Evolutionary conservation across 2,797 vertebrate species (phyloP).

Genomic region (Thalassophryne amazonica): DNA sequence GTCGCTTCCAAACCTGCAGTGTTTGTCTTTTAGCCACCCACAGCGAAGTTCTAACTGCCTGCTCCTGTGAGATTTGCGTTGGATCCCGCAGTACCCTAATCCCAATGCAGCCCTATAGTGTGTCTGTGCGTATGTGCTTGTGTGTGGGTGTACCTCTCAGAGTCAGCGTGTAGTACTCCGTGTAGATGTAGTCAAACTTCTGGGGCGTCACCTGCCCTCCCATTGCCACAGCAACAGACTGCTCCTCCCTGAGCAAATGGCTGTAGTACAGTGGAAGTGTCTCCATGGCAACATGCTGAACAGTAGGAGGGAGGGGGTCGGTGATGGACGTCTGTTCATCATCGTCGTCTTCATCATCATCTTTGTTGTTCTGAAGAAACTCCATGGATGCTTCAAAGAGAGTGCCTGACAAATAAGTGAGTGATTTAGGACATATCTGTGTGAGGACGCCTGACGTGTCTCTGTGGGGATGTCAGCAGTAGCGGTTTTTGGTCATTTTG

Average conservation of each 20-base stretch:
- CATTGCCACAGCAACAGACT: slow-evolving; percentile 50
- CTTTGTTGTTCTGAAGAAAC: slow-evolving; percentile 60
- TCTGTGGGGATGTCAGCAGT: too few relatives aligned
- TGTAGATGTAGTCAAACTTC: slow-evolving; percentile 31
- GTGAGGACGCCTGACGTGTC: too few relatives aligned
- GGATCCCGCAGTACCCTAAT: too few relatives aligned
- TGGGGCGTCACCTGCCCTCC: neutral
- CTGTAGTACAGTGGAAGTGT: slow-evolving; percentile 65
- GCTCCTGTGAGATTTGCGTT: too few relatives aligned
- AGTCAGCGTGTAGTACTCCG: slow-evolving; percentile 61
- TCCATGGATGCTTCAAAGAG: slow-evolving; percentile 77
- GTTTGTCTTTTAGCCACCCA: too few relatives aligned
- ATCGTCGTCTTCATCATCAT: neutral
- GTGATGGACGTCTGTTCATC: slow-evolving; percentile 41
- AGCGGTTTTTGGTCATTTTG: too few relatives aligned
- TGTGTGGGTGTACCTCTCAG: slow-evolving; percentile 53
- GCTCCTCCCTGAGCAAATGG: slow-evolving; percentile 58
- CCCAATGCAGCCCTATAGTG: too few relatives aligned
- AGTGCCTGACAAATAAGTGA: slow-evolving; percentile 51
- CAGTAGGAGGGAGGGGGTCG: slow-evolving; percentile 6
- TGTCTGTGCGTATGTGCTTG: neutral
- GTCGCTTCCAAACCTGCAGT: too few relatives aligned
- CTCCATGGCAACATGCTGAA: slow-evolving; percentile 46
- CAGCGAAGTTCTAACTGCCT: too few relatives aligned
- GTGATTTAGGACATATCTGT: too few relatives aligned